Base-by-base conservation (phyloP, 1,140 invertebrate genomes). In the Ylistrum balloti region DNA sequence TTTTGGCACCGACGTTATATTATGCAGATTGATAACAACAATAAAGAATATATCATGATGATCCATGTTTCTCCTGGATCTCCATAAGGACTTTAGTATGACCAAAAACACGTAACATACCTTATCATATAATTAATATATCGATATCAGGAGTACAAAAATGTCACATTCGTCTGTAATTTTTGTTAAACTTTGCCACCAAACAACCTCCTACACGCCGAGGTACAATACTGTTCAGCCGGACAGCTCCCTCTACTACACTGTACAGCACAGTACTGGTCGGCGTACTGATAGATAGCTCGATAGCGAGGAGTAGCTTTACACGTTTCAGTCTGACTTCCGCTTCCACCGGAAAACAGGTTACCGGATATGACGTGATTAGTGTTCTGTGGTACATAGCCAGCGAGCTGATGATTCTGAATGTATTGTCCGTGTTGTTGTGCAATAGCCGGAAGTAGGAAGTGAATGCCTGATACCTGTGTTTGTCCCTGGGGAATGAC, bases 281-380 rank as follows among this genome's bases (percentile, higher is more conserved):
- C 88, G 35, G 88, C 88, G 33, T 89, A 86, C n/a, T 74, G 88
- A 86, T 86, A 89, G 10, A 33, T 32, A 15, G 88, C 74, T 86
- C 74, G 85, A 34, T 38, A 89, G 28, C n/a, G 33, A 33, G 22
- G 33, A 15, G 88, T 89, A n/a, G 88, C 88, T 45, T 28, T 85
- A 86, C 88, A 89, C 13, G 35, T 7, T 9, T 48, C 45, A 11
- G 5, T 7, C 32, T 86, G 86, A 34, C 35, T 33, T 86, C 33
- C 33, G 20, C 22, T 33, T 86, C 13, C 33, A 33, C 35, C 17
- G 35, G 88, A 20, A 33, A 74, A 33, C 20, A 17, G 11, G 20
- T 85, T 56, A 9, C 88, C 88, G 48, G 41, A 56, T 85, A 32
- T 33, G n/a, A 74, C 28, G n/a, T n/a, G 56, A 32, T 74, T 28